Evolutionary conservation across 2,888 invertebrate species (phyloP).

Genomic region (Drosophila merina): DNA sequence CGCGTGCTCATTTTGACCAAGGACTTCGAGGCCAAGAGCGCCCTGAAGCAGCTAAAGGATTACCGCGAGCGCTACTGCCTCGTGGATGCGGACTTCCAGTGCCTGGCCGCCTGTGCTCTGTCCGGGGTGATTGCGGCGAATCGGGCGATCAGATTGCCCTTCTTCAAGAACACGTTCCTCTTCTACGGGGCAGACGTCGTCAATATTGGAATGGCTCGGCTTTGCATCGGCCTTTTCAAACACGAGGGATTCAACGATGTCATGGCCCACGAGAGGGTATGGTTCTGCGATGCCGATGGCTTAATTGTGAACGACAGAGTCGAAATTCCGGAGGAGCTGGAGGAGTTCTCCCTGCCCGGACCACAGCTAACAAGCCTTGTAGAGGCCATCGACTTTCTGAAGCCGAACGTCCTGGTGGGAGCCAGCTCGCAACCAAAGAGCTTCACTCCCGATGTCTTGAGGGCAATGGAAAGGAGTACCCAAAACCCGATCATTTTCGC

Average conservation of each 20-base stretch:
- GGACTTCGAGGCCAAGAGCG: conserved; percentile 20
- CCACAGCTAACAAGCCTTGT: conserved; percentile 10
- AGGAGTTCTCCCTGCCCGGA: conserved; percentile 34
- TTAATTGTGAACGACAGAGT: conserved; percentile 46
- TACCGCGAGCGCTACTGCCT: conserved; percentile 51
- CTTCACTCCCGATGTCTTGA: conserved; percentile 54
- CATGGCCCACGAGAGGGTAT: conserved; percentile 46
- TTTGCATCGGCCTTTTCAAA: conserved; percentile 52
- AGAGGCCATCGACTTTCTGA: conserved; percentile 39
- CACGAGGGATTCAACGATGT: conserved; percentile 45
- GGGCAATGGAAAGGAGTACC: conserved; percentile 60
- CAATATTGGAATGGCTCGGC: conserved; percentile 57
- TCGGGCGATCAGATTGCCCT: conserved; percentile 12
- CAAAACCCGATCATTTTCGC: conserved; percentile 55
- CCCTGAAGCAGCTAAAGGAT: conserved; percentile 17
- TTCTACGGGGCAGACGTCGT: conserved; percentile 47
- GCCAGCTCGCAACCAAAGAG: conserved; percentile 3
- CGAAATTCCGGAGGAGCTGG: conserved; percentile 34
- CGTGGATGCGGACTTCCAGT: conserved; percentile 51
- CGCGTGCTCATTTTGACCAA: conserved; percentile 48
- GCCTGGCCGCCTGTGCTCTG: conserved; percentile 51
- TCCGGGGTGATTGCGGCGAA: conserved; percentile 53
- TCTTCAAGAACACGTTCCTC: conserved; percentile 47
- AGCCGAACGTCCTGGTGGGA: conserved; percentile 68
- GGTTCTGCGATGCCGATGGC: conserved; percentile 61